Conservation (phyloP, 1,140 invertebrate species). For the Leptinotarsa lineolata region DNA sequence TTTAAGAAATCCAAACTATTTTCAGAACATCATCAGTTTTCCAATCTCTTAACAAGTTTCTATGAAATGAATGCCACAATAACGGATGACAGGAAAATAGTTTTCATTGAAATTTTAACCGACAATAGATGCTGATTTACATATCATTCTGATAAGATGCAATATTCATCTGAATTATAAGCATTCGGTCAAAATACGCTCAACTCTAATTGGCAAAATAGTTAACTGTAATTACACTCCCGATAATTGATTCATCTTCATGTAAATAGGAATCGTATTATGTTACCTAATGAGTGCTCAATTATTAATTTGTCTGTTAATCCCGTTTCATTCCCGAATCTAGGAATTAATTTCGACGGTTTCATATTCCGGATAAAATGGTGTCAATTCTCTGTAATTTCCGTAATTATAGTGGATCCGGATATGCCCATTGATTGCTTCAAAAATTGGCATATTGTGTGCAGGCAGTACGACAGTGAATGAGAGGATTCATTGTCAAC, state of each 20-base stretch:
- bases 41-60: background rate
- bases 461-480: background rate
- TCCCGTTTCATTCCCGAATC: background rate
- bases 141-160: background rate
- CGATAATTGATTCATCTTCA: constrained; percentile 12
- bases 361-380: constrained; percentile 5
- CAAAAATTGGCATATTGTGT: background rate
- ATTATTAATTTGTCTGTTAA: background rate
- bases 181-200: background rate
- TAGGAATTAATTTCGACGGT: background rate
- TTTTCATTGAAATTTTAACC: no score
- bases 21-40: background rate
- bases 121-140: no score
- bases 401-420: background rate
- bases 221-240: background rate
- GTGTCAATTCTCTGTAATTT: constrained; percentile 10
- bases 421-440: background rate
- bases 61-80: background rate
- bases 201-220: background rate
- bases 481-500: background rate
- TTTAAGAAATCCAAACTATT: background rate
- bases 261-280: background rate
- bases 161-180: background rate
- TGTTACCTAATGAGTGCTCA: constrained; percentile 7
- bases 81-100: background rate